Evolutionary conservation across 2,113 vertebrate species (phyloP).

Genomic region (Oncorhynchus tshawytscha): DNA sequence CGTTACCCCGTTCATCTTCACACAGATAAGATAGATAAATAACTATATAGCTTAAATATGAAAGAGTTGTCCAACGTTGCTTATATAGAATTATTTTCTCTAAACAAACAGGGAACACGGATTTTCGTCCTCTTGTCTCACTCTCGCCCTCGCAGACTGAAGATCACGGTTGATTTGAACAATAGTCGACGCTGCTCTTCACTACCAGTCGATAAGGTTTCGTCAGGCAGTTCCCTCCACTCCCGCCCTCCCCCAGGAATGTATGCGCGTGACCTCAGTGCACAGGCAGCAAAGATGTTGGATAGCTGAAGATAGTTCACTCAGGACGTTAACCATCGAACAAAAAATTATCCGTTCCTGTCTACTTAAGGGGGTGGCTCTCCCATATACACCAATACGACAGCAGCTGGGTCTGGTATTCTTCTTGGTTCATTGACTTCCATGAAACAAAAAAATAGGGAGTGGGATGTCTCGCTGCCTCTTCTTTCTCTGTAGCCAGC

Average conservation of each 20-base stretch:
- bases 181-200: not conserved
- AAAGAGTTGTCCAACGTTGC: constrained; percentile 1
- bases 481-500: too few species aligned
- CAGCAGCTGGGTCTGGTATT: too few species aligned
- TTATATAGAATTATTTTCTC: not conserved
- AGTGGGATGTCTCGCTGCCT: too few species aligned
- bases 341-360: too few species aligned
- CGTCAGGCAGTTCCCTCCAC: not conserved
- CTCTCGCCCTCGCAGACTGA: not conserved
- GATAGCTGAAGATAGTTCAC: too few species aligned
- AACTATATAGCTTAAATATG: constrained; percentile 25
- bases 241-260: constrained; percentile 26
- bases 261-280: not conserved
- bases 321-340: too few species aligned
- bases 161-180: constrained; percentile 3
- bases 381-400: too few species aligned
- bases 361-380: too few species aligned
- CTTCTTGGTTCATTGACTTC: too few species aligned
- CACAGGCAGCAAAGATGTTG: constrained; percentile 17
- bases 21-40: constrained; percentile 18
- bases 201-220: not conserved
- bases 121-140: not conserved
- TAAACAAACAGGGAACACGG: not conserved
- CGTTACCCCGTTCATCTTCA: constrained; percentile 74
- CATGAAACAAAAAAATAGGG: too few species aligned